These are phyloP conservation scores for Eulemur coronatus DNA, from an alignment of 2,797 vertebrate genomes.

Conservation along the genomic window DNA sequence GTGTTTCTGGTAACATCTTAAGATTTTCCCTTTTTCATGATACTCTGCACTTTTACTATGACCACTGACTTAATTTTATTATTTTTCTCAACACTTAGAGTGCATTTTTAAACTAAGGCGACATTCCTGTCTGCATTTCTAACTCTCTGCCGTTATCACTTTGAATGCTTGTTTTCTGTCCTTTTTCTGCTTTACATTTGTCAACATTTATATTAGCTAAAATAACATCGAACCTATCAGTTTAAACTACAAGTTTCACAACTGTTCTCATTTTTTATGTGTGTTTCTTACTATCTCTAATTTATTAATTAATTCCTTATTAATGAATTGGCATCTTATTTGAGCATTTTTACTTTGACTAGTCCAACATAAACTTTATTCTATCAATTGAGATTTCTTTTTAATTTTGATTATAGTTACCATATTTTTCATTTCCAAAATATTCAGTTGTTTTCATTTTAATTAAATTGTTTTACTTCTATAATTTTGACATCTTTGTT, in stretches of 20 bases:
- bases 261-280: background rate
- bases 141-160: background rate
- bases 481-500: background rate
- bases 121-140: background rate
- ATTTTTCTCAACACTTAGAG: background rate
- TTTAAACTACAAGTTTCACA: background rate
- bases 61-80: background rate
- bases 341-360: background rate
- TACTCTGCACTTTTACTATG: background rate
- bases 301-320: background rate
- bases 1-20: background rate
- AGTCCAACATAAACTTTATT: background rate
- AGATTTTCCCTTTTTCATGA: background rate
- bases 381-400: background rate
- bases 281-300: background rate
- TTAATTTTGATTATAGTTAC: background rate
- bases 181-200: background rate
- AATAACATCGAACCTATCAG: background rate
- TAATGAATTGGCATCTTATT: background rate
- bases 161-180: background rate
- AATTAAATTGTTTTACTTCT: background rate
- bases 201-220: background rate
- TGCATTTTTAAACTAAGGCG: background rate
- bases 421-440: background rate
- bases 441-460: background rate